Evolutionary conservation across 1,140 invertebrate genomes (phyloP), one percentile per base, ranked within the genome.

Genomic region (Drosophila pectinifera): DNA sequence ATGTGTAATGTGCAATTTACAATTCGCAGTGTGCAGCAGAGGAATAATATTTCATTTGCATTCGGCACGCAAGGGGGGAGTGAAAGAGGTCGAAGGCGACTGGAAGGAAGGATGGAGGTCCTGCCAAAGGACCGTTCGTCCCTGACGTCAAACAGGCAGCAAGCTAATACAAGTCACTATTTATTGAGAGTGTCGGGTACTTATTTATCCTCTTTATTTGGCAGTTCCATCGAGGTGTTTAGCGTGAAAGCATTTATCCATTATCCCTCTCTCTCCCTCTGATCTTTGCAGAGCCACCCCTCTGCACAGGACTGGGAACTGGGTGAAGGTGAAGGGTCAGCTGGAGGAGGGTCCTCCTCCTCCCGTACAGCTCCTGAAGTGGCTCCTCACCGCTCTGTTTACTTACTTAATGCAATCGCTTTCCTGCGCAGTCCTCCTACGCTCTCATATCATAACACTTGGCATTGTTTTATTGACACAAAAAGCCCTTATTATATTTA

Each of bases 341-440:
- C 45, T 26, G 13, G 11, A 10, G 24, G 22, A 54, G 62, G 45
- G 62, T 69, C 48, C 48, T 68, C 14, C 16, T 39, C n/a, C n/a
- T n/a, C n/a, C n/a, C n/a, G n/a, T n/a, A 24, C 11, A 18, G 41
- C 36, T 41, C 24, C 58, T 53, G 57, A 41, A 62, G 59, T 22
- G 62, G 48, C 24, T 46, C 49, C 63, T 56, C 63, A 46, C 26
- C 26, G 34, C 49, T 10, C 41, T 70, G 67, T 70, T 69, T 70
- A 70, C 67, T 70, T 70, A 70, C 67, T 70, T 70, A 70, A 70
- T 70, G 67, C 67, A 70, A 70, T 70, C 64, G 67, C 41, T 70
- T 55, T 69, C 26, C 64, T 42, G 41, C 34, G 14, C 24, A 31
- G 64, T 69, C 49, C 64, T 70, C 41, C 41, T 31, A 31, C 28